Conservation (phyloP, 2,888 invertebrate species). For the Laothoe populi region DNA sequence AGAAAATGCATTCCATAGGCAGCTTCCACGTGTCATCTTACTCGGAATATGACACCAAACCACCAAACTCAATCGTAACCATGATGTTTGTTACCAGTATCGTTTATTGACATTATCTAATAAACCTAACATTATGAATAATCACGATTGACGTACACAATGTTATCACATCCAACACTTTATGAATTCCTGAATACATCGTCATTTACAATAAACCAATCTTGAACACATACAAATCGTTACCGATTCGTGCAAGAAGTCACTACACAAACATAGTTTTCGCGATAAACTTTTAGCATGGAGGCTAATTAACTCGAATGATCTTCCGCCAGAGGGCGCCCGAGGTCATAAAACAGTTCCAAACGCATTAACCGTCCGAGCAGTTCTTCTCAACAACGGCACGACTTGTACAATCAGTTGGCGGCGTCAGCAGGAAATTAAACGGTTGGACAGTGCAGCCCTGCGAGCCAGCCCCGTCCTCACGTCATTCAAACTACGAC, state of each 20-base stretch:
- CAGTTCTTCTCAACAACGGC: slow-evolving; percentile 47
- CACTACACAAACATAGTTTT: slow-evolving; percentile 6
- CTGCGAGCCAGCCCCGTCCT: slow-evolving; percentile 51
- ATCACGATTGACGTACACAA: background rate
- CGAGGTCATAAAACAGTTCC: slow-evolving; percentile 31
- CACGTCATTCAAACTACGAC: slow-evolving; percentile 63
- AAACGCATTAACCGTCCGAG: slow-evolving; percentile 42
- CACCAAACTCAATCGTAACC: too few species aligned
- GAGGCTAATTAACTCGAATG: slow-evolving; percentile 23
- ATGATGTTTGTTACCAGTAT: background rate
- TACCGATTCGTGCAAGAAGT: slow-evolving; percentile 18
- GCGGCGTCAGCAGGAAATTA: slow-evolving; percentile 80
- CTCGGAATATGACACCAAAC: too few species aligned
- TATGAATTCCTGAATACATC: too few species aligned
- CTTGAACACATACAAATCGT: slow-evolving; percentile 30
- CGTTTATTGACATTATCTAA: background rate
- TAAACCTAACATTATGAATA: background rate
- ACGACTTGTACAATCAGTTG: slow-evolving; percentile 56
- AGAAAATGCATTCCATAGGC: too few species aligned
- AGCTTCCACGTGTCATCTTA: too few species aligned
- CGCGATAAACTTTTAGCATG: slow-evolving; percentile 18
- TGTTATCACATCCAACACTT: too few species aligned
- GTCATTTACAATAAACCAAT: background rate
- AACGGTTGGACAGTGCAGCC: slow-evolving; percentile 62
- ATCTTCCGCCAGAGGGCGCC: slow-evolving; percentile 22